phyloP scores from a whole-genome alignment of 1,140 invertebrate genomes.

The Callitettix versicolor region DNA sequence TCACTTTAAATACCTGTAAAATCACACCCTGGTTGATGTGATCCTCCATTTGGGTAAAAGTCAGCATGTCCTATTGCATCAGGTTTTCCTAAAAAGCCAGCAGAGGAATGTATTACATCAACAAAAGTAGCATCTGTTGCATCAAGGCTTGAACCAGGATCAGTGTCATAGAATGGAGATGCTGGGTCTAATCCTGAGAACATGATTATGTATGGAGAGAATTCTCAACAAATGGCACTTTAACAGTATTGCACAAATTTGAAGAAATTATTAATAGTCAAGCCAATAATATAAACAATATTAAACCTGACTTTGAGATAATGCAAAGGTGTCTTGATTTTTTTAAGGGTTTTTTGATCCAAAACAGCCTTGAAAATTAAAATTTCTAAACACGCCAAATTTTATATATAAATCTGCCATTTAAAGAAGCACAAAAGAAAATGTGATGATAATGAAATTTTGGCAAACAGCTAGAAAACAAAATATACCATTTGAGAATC shows the following conservation, averaged over 20 bases:
- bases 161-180: constrained; percentile 36
- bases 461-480: no score
- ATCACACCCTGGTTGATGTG: constrained; percentile 47
- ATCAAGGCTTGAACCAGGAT: constrained; percentile 35
- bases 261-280: background rate
- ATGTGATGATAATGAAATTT: no score
- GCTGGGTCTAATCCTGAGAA: constrained; percentile 45
- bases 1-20: no score
- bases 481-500: no score
- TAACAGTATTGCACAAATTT: background rate
- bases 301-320: background rate
- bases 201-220: background rate
- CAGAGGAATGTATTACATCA: constrained; percentile 55
- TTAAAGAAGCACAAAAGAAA: no score
- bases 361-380: background rate
- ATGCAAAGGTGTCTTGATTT: background rate
- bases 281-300: background rate
- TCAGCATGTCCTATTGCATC: constrained; percentile 44
- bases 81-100: constrained; percentile 40
- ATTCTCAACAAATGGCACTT: background rate
- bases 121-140: constrained; percentile 51
- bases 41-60: constrained; percentile 52
- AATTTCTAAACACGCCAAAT: no score
- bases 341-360: background rate
- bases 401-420: no score